Percentiles rank a stretch among this genome's conserved stretches.
These are phyloP conservation scores for Meandrina meandrites DNA, from an alignment of 92 coral and sea anemone genomes.

Conservation along the genomic window DNA sequence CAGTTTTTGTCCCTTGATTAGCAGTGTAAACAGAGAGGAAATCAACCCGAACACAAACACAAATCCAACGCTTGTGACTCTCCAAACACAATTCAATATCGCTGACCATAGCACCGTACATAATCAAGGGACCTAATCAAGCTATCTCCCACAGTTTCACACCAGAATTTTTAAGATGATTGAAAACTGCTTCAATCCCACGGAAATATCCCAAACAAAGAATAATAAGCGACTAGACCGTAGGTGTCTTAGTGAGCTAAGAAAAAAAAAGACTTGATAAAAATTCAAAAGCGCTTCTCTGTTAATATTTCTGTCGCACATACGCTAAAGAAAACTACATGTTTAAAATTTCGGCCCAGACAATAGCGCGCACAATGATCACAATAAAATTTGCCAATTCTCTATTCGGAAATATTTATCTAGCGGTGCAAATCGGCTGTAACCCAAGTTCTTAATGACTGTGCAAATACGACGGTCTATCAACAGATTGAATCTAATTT, in stretches of 20 bases:
- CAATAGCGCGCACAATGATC: slow-evolving; percentile 70
- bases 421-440: slow-evolving; percentile 84
- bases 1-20: slow-evolving; percentile 74
- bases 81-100: slow-evolving; percentile 37
- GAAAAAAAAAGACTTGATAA: slow-evolving; percentile 6
- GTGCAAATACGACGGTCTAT: slow-evolving; percentile 69
- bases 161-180: slow-evolving; percentile 26
- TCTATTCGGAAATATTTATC: slow-evolving; percentile 81
- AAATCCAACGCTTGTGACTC: slow-evolving; percentile 11
- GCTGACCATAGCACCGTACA: not conserved
- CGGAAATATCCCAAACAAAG: slow-evolving; percentile 46
- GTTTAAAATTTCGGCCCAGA: slow-evolving; percentile 49
- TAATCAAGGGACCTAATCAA: no score
- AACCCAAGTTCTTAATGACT: slow-evolving; percentile 83
- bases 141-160: slow-evolving; percentile 33
- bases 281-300: slow-evolving; percentile 26
- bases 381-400: slow-evolving; percentile 74
- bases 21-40: slow-evolving; percentile 77
- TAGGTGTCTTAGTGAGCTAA: slow-evolving; percentile 25
- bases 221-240: not conserved
- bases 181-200: slow-evolving; percentile 36
- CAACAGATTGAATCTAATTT: slow-evolving; percentile 72
- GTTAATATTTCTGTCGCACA: slow-evolving; percentile 24
- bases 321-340: slow-evolving; percentile 40
- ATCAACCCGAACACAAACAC: slow-evolving; percentile 57